Evolutionary conservation across 1,140 invertebrate genomes (phyloP).

Genomic region (Tribolium castaneum): DNA sequence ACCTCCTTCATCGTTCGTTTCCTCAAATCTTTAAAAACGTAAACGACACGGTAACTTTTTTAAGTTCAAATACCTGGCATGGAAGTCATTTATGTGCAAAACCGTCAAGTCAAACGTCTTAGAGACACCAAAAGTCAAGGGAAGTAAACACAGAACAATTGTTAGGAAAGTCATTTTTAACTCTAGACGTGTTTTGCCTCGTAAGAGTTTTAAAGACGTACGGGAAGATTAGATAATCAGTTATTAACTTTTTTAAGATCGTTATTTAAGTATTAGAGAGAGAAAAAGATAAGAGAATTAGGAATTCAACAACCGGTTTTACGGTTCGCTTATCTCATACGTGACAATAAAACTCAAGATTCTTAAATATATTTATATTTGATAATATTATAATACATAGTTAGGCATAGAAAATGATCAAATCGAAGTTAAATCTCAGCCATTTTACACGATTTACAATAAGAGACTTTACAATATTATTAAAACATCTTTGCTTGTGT

Average conservation of each 20-base stretch:
- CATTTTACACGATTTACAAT: conserved; percentile 1
- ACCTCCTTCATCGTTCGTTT: conserved; percentile 71
- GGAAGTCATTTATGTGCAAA: conserved; percentile 85
- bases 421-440: conserved; percentile 14
- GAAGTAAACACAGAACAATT: neutral
- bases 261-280: no score
- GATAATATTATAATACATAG: conserved; percentile 17
- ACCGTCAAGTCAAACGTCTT: conserved; percentile 72
- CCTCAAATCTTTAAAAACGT: conserved; percentile 72
- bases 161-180: neutral
- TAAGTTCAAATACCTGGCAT: conserved; percentile 70
- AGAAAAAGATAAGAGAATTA: no score
- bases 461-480: conserved; percentile 12
- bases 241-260: no score
- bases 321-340: no score
- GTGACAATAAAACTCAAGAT: neutral
- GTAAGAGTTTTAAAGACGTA: no score
- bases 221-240: no score
- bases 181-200: no score
- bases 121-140: neutral
- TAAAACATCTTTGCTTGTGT: neutral
- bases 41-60: neutral
- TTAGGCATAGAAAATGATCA: conserved; percentile 38
- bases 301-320: no score
- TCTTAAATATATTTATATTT: conserved; percentile 2